Conservation (phyloP, 2,113 vertebrate genomes). For the Stegostoma tigrinum region DNA sequence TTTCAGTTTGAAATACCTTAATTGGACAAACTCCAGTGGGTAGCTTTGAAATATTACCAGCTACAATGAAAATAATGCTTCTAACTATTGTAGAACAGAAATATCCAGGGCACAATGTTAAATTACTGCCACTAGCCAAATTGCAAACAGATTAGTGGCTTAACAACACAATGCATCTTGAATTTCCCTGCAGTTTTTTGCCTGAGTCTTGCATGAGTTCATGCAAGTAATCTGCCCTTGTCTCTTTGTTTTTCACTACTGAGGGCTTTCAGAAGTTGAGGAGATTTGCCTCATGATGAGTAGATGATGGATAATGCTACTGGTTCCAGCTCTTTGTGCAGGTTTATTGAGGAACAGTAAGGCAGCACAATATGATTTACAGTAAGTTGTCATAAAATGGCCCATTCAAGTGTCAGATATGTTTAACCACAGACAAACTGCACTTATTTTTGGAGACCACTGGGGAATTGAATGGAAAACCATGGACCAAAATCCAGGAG, state of each 20-base stretch:
- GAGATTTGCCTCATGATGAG: neutral
- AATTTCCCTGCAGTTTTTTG: neutral
- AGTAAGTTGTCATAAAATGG: neutral
- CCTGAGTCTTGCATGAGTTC: neutral
- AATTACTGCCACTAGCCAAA: neutral
- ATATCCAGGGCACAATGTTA: neutral
- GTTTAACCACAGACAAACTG: neutral
- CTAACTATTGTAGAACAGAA: neutral
- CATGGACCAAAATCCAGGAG: too few species aligned
- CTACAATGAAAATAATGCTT: neutral
- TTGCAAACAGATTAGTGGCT: neutral
- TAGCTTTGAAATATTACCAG: neutral
- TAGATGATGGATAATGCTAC: neutral
- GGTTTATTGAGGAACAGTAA: neutral
- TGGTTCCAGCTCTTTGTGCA: neutral
- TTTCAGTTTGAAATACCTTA: neutral
- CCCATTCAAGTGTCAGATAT: neutral
- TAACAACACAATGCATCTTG: neutral
- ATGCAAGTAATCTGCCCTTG: neutral
- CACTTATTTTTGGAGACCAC: too few species aligned
- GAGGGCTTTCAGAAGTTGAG: neutral
- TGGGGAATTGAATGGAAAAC: too few species aligned
- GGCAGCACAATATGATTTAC: neutral
- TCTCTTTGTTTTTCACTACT: neutral
- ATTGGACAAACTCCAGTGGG: neutral